Evolutionary conservation across 2,888 invertebrate species (phyloP).

Genomic region (Drosophila helvetica): DNA sequence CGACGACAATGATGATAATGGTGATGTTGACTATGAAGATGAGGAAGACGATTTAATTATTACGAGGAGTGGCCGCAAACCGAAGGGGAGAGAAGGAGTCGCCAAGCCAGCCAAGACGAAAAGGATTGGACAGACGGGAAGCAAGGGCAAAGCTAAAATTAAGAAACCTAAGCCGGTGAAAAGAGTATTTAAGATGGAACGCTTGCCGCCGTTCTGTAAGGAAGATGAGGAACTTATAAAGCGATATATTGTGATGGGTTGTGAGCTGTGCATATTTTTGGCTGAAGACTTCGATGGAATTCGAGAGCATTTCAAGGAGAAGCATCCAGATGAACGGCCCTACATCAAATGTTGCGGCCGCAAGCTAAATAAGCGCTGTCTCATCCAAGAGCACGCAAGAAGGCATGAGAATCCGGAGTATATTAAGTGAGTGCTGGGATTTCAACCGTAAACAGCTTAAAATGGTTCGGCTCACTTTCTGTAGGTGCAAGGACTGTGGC

Average conservation of each 20-base stretch:
- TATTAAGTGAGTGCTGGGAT: conserved; percentile 76
- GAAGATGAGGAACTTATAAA: conserved; percentile 79
- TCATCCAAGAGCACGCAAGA: conserved; percentile 82
- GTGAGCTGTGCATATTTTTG: conserved; percentile 80
- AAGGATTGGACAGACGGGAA: conserved; percentile 31
- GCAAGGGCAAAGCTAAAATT: conserved; percentile 36
- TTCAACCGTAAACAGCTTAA: not conserved
- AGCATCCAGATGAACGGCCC: conserved; percentile 73
- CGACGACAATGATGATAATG: conserved; percentile 19
- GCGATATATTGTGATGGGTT: conserved; percentile 81
- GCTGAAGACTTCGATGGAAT: conserved; percentile 79
- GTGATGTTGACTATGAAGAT: conserved; percentile 13
- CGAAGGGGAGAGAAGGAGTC: conserved; percentile 39
- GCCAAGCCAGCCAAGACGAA: conserved; percentile 35
- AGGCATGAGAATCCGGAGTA: conserved; percentile 83
- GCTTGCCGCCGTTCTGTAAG: conserved; percentile 68
- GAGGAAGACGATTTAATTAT: conserved; percentile 63
- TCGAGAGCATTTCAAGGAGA: conserved; percentile 79
- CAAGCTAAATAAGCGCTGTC: conserved; percentile 81
- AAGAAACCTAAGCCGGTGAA: conserved; percentile 39
- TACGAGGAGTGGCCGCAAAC: conserved; percentile 59
- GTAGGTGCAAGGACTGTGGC: conserved; percentile 81
- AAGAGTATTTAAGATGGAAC: conserved; percentile 59
- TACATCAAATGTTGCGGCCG: conserved; percentile 82
- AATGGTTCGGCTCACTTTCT: not conserved